These are phyloP conservation scores for Takifugu ocellatus DNA, from an alignment of 2,797 vertebrate species.

Conservation along the genomic window DNA sequence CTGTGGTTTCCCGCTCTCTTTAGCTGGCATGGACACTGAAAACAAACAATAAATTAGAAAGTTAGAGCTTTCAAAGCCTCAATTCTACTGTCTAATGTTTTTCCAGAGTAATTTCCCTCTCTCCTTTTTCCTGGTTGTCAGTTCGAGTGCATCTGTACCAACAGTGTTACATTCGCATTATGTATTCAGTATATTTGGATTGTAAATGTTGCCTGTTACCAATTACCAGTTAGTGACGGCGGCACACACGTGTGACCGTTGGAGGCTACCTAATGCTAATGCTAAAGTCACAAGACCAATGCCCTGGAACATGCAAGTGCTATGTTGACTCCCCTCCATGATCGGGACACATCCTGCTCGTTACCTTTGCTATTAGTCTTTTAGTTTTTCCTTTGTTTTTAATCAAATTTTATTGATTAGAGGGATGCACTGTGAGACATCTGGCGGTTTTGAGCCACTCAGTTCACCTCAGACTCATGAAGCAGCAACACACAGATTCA, in stretches of 20 bases:
- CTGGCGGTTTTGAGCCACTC: neutral
- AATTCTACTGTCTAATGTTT: too few species aligned
- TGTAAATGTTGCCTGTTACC: neutral
- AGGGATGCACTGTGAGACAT: neutral
- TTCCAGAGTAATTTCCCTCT: too few species aligned
- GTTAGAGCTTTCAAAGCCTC: too few species aligned
- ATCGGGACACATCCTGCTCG: neutral
- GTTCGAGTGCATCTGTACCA: too few species aligned
- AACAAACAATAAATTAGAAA: too few species aligned
- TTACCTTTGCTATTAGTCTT: neutral
- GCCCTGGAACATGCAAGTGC: neutral
- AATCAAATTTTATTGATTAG: neutral
- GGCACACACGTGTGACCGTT: neutral
- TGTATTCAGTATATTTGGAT: too few species aligned
- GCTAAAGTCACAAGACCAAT: neutral
- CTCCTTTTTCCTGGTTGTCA: too few species aligned
- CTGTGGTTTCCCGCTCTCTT: too few species aligned
- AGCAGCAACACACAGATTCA: constrained; percentile 8
- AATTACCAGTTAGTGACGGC: neutral
- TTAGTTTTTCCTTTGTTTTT: too few species aligned
- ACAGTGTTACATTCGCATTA: too few species aligned
- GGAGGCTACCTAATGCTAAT: neutral
- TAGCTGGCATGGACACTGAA: too few species aligned
- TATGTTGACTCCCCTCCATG: neutral
- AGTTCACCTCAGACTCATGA: constrained; percentile 4